Base-by-base conservation (phyloP, 2,113 vertebrate genomes). In the Myxocyprinus asiaticus region DNA sequence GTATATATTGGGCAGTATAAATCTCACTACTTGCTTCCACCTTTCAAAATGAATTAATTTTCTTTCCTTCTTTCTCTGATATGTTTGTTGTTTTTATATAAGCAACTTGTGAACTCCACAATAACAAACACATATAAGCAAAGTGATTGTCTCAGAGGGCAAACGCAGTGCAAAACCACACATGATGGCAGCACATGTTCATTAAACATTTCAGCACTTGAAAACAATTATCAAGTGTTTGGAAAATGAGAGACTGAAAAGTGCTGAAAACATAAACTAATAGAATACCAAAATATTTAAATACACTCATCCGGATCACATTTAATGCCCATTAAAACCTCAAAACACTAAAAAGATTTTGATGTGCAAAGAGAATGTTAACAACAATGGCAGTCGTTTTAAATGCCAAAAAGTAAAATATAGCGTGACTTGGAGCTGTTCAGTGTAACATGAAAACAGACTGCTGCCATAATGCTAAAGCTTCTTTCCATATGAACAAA, bases 191-290 rank as follows among this genome's bases (percentile, higher is more conserved):
- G 43, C 43, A 72, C 70, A 73, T 73, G 55, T 61, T 61, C 70
- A 47, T 61, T 43, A 72, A 72, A 72, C 70, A 72, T 44, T 72
- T 72, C 53, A 59, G 42, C 2, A n/a, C 42, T 17, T 72, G 33
- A 72, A 72, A 72, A 45, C 43, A 47, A 47, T 61, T 8, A 47
- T 43, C 11, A 7, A 45, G 58, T 59, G 4, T 61, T 72, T 72
- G 4, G 55, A 22, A 22, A 72, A 61, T 47, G 55, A 47, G 15
- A 59, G 43, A 2, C 4, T 8, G 43, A 10, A 14, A 58, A 45
- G 55, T 59, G 43, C n/a, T 61, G 55, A 15, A 47, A 71, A 59
- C 6, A 58, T 71, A 45, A 72, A 59, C 70, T 59, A 45, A 59
- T 72, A 17, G 42, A 59, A 47, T 59, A 45, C 3, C 43, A 6